Percentiles rank a stretch among this genome's conserved stretches.
These are phyloP conservation scores for Phalacrocorax brasilianus DNA, from an alignment of 2,113 vertebrate species.

Conservation along the genomic window DNA sequence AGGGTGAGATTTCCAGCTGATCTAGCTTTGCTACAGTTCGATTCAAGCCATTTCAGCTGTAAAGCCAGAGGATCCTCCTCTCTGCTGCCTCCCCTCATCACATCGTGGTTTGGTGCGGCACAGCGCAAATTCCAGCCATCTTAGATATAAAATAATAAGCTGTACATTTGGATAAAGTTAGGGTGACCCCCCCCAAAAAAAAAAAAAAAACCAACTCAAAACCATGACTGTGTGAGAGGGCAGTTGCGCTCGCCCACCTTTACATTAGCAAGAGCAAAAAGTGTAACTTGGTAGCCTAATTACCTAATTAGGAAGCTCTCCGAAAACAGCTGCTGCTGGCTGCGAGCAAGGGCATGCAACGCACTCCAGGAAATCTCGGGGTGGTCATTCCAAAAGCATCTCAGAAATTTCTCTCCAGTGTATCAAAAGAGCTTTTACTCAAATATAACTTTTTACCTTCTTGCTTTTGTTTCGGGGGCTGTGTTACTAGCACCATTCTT, in stretches of 20 bases:
- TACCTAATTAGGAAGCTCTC: neutral
- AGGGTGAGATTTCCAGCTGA: neutral
- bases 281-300: neutral
- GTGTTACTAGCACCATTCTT: accelerated
- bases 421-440: neutral
- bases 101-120: neutral
- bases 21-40: neutral
- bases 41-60: neutral
- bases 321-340: neutral
- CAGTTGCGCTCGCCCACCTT: neutral
- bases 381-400: neutral
- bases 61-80: neutral
- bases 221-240: neutral
- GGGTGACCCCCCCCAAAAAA: neutral
- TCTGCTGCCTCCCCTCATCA: neutral
- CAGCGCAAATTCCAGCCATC: neutral
- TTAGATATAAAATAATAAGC: neutral
- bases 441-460: neutral
- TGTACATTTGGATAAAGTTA: neutral
- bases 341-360: neutral
- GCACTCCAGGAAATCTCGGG: neutral
- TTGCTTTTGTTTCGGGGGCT: neutral
- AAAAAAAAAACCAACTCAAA: neutral
- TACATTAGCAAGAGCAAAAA: neutral
- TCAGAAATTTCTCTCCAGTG: neutral